phyloP scores from a whole-genome alignment of 2,113 vertebrate species.

The Lathamus discolor region DNA sequence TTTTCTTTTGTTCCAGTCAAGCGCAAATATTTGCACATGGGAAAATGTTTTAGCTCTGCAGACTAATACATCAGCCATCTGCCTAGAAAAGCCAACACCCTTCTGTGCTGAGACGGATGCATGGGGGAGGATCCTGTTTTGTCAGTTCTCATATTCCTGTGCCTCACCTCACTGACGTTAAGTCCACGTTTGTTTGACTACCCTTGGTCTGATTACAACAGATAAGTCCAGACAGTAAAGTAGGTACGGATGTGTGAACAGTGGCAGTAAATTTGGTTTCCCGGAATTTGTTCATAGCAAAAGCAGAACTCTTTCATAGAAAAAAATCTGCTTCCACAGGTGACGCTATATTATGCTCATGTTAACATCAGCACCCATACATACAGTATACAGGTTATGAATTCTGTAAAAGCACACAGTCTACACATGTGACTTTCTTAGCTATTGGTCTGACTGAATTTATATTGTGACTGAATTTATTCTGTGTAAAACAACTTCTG shows the following conservation, averaged over 20 bases:
- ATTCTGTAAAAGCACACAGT: background rate
- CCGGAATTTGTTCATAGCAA: background rate
- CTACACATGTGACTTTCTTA: background rate
- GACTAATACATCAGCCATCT: conserved; percentile 73
- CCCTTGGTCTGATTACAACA: conserved; percentile 48
- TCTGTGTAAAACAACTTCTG: background rate
- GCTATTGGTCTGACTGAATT: background rate
- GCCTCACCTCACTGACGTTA: conserved; percentile 41
- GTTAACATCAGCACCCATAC: background rate
- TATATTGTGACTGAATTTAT: background rate
- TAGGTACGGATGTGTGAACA: background rate
- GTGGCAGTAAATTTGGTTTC: conserved; percentile 8
- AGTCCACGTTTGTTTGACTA: conserved; percentile 61
- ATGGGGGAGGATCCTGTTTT: conserved; percentile 71
- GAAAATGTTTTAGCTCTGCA: conserved; percentile 58
- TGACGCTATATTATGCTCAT: accelerated
- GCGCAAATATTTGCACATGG: conserved; percentile 77
- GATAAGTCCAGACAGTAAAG: conserved; percentile 54
- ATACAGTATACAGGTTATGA: background rate
- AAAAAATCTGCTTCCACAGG: background rate
- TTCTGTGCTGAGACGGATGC: conserved; percentile 63
- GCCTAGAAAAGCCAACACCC: conserved; percentile 72
- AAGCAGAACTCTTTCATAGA: background rate
- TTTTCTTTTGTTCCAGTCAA: conserved; percentile 69
- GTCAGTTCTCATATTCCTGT: conserved; percentile 33